These are phyloP conservation scores for Platysternon megacephalum DNA, from an alignment of 2,113 vertebrate species.

Conservation along the genomic window DNA sequence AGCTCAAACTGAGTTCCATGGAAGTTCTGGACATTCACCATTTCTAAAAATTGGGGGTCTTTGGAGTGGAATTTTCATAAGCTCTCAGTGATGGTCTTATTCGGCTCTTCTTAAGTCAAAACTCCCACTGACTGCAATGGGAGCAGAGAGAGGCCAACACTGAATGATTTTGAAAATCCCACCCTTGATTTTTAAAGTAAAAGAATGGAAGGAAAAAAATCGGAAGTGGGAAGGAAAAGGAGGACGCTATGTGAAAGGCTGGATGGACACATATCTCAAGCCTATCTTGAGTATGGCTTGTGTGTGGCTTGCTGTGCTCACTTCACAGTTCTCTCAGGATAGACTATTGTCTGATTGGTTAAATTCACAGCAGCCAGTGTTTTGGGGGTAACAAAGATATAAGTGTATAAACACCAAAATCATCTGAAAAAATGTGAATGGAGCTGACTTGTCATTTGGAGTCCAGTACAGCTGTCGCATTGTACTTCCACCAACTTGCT, in stretches of 20 bases:
- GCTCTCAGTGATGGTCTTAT: background rate
- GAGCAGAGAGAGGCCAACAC: background rate
- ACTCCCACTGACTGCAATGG: background rate
- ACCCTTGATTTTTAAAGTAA: background rate
- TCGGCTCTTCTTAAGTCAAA: background rate
- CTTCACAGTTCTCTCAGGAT: background rate
- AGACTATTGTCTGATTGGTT: background rate
- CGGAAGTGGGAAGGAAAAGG: background rate
- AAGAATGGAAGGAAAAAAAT: background rate
- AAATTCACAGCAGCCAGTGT: background rate
- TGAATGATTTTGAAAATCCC: background rate
- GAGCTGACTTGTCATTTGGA: conserved; percentile 61
- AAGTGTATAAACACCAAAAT: conserved; percentile 26
- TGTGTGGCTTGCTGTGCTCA: background rate
- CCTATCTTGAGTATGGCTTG: background rate
- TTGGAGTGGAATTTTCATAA: background rate
- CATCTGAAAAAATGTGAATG: conserved; percentile 37
- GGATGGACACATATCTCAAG: background rate
- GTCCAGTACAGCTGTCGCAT: conserved; percentile 49
- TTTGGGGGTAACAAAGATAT: conserved; percentile 8
- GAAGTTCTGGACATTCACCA: background rate
- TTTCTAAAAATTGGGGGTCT: background rate
- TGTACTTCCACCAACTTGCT: conserved; percentile 50
- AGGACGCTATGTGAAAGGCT: background rate
- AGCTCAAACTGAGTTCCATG: accelerated